Percentiles rank a stretch among this genome's conserved stretches.
Conservation (phyloP, 2,797 vertebrate genomes). For the Smutsia temminckii region DNA sequence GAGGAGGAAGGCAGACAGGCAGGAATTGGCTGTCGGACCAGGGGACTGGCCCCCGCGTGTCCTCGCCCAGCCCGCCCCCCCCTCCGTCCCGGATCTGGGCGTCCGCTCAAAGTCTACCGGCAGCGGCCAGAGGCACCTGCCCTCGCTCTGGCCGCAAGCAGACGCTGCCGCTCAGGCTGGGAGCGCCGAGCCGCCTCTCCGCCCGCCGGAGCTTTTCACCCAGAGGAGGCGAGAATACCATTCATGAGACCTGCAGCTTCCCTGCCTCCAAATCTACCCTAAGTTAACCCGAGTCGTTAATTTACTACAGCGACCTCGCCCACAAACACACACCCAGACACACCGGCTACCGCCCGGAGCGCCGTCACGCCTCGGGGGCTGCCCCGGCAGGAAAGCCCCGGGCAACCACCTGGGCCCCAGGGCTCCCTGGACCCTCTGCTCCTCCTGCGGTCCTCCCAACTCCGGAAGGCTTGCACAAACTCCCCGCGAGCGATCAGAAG, state of each 20-base stretch:
- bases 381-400: conserved; percentile 55
- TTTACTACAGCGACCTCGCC: conserved; percentile 51
- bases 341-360: conserved; percentile 45
- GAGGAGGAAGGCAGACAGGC: conserved; percentile 52
- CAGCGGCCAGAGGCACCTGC: conserved; percentile 76
- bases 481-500: conserved; percentile 67
- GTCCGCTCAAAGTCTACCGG: conserved; percentile 62
- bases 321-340: background rate
- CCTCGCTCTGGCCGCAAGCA: background rate
- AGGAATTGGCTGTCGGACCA: conserved; percentile 69
- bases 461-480: conserved; percentile 77
- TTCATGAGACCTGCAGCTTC: conserved; percentile 79
- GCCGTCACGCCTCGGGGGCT: conserved; percentile 50
- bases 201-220: conserved; percentile 43
- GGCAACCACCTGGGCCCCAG: conserved; percentile 67
- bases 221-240: conserved; percentile 64
- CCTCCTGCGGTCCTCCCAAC: conserved; percentile 72
- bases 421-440: conserved; percentile 32
- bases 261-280: conserved; percentile 75
- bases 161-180: background rate
- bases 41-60: conserved; percentile 54
- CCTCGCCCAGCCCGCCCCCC: conserved; percentile 32
- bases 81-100: conserved; percentile 31
- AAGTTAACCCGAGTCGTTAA: conserved; percentile 79
- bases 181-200: conserved; percentile 59